Percentiles rank a stretch among this genome's conserved stretches.
Conservation (phyloP, 2,888 invertebrate genomes). For the Trichogramma evanescens region DNA sequence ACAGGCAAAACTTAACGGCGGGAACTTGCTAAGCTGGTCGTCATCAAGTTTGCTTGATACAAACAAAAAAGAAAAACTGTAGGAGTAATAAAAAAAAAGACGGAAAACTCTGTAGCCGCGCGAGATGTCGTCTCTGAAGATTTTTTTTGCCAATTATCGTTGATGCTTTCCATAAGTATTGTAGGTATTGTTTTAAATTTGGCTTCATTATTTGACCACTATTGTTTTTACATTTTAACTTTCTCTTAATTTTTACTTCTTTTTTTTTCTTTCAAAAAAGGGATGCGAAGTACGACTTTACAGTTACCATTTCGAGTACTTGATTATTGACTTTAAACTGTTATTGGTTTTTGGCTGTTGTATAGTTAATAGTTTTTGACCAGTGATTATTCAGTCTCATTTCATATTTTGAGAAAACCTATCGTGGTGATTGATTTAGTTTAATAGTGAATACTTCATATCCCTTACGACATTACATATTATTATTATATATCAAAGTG, state of each 20-base stretch:
- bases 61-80: background rate
- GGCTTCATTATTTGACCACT: background rate
- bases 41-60: conserved; percentile 14
- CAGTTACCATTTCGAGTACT: background rate
- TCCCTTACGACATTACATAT: conserved; percentile 6
- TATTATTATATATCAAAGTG: background rate
- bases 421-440: no score
- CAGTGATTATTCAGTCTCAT: no score
- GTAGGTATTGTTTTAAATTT: background rate
- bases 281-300: background rate
- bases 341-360: background rate
- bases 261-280: background rate
- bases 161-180: background rate
- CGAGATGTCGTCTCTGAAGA: background rate
- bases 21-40: conserved; percentile 12
- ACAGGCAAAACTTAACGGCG: background rate
- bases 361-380: no score
- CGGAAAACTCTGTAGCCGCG: background rate
- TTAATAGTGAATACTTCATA: conserved; percentile 4
- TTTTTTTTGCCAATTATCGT: background rate
- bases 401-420: no score
- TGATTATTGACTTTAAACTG: background rate
- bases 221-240: background rate
- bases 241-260: background rate
- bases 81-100: no score